Conservation (phyloP, 2,113 vertebrate genomes). For the Gavia stellata region DNA sequence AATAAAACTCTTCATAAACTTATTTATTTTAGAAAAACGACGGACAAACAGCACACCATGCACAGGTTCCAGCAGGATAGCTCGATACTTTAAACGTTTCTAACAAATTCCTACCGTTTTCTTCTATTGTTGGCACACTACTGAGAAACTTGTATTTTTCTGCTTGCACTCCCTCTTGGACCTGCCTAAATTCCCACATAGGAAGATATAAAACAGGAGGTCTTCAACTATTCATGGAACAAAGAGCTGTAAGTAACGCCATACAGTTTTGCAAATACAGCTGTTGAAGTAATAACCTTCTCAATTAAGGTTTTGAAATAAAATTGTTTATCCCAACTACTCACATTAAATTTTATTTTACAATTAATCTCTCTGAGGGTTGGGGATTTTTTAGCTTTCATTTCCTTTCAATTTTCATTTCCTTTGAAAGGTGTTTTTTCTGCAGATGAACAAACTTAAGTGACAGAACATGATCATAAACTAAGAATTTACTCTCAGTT, state of each 20-base stretch:
- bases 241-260: not conserved
- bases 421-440: not conserved
- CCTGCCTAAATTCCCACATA: constrained; percentile 7
- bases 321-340: not conserved
- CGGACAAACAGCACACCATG: not conserved
- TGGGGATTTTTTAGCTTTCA: not conserved
- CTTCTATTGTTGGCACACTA: not conserved
- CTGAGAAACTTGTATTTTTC: not conserved
- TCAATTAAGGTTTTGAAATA: not conserved
- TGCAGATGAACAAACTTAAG: not conserved
- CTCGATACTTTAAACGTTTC: not conserved
- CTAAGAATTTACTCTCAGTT: not conserved
- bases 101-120: constrained; percentile 32
- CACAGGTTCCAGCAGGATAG: constrained; percentile 15
- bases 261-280: not conserved
- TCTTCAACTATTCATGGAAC: not conserved
- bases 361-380: not conserved
- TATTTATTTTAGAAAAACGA: not conserved
- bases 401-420: not conserved
- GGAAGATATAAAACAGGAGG: constrained; percentile 35
- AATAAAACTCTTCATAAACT: not conserved
- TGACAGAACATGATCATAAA: not conserved
- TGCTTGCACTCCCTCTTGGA: not conserved
- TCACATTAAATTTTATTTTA: not conserved
- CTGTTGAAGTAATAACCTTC: not conserved